phyloP scores from a whole-genome alignment of 1,140 invertebrate species.

The Drosophila gunungcola region DNA sequence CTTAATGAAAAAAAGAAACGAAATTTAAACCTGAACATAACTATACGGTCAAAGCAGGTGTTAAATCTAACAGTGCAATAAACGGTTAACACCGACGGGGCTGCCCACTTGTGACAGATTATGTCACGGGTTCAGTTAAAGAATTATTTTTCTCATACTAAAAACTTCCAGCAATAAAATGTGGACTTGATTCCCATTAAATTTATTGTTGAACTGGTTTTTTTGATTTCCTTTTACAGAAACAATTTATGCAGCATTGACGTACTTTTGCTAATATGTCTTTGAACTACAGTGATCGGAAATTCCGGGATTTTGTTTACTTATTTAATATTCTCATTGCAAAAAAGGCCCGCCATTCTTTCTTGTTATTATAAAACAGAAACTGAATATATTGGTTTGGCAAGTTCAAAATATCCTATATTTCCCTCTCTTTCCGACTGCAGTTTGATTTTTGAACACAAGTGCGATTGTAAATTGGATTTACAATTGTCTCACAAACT shows the following conservation, averaged over 20 bases:
- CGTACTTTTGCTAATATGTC: neutral
- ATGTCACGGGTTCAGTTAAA: neutral
- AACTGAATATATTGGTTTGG: too few species aligned
- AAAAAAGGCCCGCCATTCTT: neutral
- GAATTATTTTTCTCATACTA: neutral
- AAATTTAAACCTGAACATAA: too few species aligned
- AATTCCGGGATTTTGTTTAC: too few species aligned
- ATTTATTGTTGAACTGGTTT: too few species aligned
- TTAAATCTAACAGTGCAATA: too few species aligned
- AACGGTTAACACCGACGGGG: neutral
- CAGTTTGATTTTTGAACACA: slow-evolving; percentile 10
- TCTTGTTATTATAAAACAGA: neutral
- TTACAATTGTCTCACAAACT: slow-evolving; percentile 22
- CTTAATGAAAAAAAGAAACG: too few species aligned
- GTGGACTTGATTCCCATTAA: too few species aligned
- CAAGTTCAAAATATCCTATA: neutral
- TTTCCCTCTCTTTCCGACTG: neutral
- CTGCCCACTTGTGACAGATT: neutral
- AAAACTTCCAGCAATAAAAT: too few species aligned
- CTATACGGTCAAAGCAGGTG: too few species aligned
- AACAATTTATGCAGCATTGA: too few species aligned
- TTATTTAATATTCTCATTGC: too few species aligned
- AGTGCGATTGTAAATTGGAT: slow-evolving; percentile 4
- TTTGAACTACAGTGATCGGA: neutral
- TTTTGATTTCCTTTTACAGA: too few species aligned